Base-by-base conservation (phyloP, 92 coral and sea anemone genomes). In the Umimayanthus chanpuru region DNA sequence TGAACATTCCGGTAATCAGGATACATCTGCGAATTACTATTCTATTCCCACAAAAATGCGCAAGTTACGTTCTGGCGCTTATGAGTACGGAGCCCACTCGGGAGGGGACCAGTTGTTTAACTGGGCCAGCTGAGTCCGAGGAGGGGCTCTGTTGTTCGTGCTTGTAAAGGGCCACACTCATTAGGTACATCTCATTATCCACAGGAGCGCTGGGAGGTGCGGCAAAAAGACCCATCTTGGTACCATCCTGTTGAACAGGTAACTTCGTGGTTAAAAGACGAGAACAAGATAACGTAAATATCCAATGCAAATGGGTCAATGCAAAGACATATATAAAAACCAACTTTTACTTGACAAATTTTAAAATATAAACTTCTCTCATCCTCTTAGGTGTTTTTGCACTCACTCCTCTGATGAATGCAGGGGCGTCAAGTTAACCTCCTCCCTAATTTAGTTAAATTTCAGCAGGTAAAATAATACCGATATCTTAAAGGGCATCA, bases 111-210 rank as follows among this genome's bases (percentile, higher is more conserved):
- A 93, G 23, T 82, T 92, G 90, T 28, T 70, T 77, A 40, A 15
- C 28, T 5, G 88, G 70, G n/a, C 68, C 87, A 28, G 94, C 80
- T 43, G 90, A 79, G 88, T 95, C 98, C 32, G 91, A 77, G 66
- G 87, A 73, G 68, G 93, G 36, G 25, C 92, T 88, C 44, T 74
- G 81, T 77, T 58, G 85, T 67, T 94, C 97, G n/a, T 96, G 98
- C 86, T 91, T 93, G 91, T 92, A 97, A 78, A 97, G 89, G 85
- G 95, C 96, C 81, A 97, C 99, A 73, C 99, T 97, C 98, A 95
- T 94, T 72, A 93, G 94, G 80, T 92, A 97, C 90, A 97, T 95
- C 92, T 94, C 99, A 68, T 90, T 95, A 89, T 97, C 99, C 88
- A 95, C 96, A 12, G 98, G 98, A 73, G 91, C 92, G 41, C 93